A percentile compares a stretch with the other conserved stretches of the same genome.
Evolutionary conservation across 2,797 vertebrate genomes (phyloP).

Genomic region (Acrossocheilus wenchowensis): DNA sequence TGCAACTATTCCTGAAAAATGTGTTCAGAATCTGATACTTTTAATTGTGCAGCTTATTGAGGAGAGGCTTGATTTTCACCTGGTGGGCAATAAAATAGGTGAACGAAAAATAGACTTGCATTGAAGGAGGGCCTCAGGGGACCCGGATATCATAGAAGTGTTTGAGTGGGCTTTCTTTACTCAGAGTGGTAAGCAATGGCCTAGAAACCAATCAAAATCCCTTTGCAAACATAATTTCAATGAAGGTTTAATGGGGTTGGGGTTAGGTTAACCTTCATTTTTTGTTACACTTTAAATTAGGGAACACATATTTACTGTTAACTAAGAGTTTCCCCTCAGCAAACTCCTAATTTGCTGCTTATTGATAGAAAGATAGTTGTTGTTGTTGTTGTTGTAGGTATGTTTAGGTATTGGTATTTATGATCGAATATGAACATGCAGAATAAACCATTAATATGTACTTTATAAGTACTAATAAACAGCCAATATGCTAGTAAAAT

Average conservation of each 20-base stretch:
- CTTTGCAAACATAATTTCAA: neutral
- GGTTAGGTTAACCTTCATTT: neutral
- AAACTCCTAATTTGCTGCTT: no score
- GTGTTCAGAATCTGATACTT: neutral
- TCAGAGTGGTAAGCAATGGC: neutral
- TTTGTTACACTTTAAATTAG: no score
- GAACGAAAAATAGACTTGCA: neutral
- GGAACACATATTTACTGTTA: no score
- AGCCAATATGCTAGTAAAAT: neutral
- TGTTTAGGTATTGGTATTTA: neutral
- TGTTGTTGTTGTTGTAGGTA: no score
- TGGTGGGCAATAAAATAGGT: slow-evolving; percentile 18
- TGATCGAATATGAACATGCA: no score
- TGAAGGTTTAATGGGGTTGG: neutral
- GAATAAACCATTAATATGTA: no score
- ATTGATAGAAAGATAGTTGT: no score
- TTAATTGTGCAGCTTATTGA: neutral
- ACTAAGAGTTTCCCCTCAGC: no score
- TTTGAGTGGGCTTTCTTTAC: neutral
- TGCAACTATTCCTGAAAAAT: neutral
- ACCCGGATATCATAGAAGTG: neutral
- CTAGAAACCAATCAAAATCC: neutral
- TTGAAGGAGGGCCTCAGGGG: neutral
- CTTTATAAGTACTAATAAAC: neutral
- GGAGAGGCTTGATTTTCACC: slow-evolving; percentile 5